Conservation (phyloP, 2,797 vertebrate genomes). For the Borostomias antarcticus region DNA sequence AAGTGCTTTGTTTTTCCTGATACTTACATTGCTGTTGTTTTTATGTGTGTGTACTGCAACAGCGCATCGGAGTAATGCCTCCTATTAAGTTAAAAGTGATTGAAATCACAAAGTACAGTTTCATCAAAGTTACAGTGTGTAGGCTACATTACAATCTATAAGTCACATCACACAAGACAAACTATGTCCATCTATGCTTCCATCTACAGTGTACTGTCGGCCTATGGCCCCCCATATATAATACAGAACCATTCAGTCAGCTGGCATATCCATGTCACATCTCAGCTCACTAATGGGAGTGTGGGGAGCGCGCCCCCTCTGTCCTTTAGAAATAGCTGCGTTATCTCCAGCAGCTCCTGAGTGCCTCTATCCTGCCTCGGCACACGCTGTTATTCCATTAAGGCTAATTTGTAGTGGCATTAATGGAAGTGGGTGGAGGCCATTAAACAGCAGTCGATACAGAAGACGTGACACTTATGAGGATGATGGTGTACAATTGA, state of each 20-base stretch:
- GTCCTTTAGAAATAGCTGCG: constrained; percentile 26
- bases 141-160: neutral
- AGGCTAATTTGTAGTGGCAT: constrained; percentile 58
- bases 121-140: too few relatives aligned
- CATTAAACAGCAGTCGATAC: constrained; percentile 51
- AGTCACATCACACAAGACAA: neutral
- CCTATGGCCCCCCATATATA: too few relatives aligned
- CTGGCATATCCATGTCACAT: neutral
- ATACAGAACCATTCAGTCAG: neutral
- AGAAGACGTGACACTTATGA: constrained; percentile 30
- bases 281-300: neutral
- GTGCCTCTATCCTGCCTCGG: constrained; percentile 50
- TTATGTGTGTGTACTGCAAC: neutral
- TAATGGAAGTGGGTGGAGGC: constrained; percentile 55
- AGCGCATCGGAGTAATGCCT: too few relatives aligned
- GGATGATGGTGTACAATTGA: neutral
- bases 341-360: constrained; percentile 44
- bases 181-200: neutral
- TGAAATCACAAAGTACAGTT: too few relatives aligned
- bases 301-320: constrained; percentile 18
- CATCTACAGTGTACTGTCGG: neutral
- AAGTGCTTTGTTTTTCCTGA: constrained; percentile 41
- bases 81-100: too few relatives aligned
- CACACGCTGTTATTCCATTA: constrained; percentile 64
- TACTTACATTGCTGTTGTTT: neutral